These are phyloP conservation scores for Anaspis maculata DNA, from an alignment of 2,888 invertebrate genomes.

Conservation along the genomic window DNA sequence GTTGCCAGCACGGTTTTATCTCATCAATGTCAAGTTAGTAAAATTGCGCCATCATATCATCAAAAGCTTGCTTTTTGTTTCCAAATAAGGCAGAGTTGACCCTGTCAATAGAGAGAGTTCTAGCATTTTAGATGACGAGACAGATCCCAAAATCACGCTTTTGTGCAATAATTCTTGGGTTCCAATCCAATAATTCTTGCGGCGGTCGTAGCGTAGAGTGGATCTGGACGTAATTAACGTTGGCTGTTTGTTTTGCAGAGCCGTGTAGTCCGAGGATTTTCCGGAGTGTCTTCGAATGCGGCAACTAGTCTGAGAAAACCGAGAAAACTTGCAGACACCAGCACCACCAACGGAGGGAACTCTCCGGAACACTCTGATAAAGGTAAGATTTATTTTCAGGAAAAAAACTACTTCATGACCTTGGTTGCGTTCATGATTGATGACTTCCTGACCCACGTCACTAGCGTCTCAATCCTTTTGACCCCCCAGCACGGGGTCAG, in stretches of 20 bases:
- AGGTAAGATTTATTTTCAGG: conserved; percentile 25
- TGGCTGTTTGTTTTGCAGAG: conserved; percentile 31
- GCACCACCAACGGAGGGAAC: conserved; percentile 18
- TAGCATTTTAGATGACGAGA: too few relatives aligned
- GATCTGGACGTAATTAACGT: conserved; percentile 21
- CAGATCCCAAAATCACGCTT: too few relatives aligned
- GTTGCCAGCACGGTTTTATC: too few relatives aligned
- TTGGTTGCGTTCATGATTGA: conserved; percentile 19
- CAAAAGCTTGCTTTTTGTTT: too few relatives aligned
- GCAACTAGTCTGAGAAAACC: background rate
- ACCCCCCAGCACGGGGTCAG: conserved; percentile 15
- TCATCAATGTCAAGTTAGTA: too few relatives aligned
- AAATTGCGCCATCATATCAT: too few relatives aligned
- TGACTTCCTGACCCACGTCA: conserved; percentile 22
- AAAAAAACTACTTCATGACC: too few relatives aligned
- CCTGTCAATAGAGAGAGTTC: too few relatives aligned
- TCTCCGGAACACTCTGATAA: conserved; percentile 34
- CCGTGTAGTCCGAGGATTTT: conserved; percentile 33
- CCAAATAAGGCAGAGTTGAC: too few relatives aligned
- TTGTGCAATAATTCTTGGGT: too few relatives aligned
- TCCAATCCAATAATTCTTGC: conserved; percentile 31
- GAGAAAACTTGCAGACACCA: conserved; percentile 3
- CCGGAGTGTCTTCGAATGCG: conserved; percentile 28
- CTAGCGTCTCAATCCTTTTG: conserved; percentile 18
- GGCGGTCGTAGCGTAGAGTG: conserved; percentile 25